Conservation (phyloP, 2,888 invertebrate species). For the Palloptera scutellata region DNA sequence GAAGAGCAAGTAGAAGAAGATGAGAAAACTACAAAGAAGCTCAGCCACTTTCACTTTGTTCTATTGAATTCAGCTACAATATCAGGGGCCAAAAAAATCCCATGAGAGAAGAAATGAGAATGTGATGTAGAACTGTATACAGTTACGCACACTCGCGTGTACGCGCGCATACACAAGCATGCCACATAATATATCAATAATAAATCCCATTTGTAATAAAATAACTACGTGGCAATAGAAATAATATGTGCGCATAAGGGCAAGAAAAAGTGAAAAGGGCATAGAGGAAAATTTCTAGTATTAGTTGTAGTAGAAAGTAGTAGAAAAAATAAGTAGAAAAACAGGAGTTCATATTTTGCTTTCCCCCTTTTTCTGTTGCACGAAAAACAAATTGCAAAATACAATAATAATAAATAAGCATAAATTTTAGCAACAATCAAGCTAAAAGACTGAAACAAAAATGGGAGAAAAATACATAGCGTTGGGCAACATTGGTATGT, state of each 20-base stretch:
- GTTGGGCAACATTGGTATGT: slow-evolving; percentile 2
- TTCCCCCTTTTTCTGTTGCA: not conserved
- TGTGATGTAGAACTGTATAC: not conserved
- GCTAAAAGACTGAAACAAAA: slow-evolving; percentile 22
- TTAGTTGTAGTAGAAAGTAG: no score
- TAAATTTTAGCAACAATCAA: slow-evolving; percentile 21
- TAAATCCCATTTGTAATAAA: slow-evolving; percentile 46
- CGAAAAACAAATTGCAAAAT: no score
- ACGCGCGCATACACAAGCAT: not conserved
- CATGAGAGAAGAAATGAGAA: no score
- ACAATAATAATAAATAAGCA: slow-evolving; percentile 15
- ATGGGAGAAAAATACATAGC: not conserved
- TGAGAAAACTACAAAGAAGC: no score
- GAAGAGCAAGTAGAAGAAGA: no score
- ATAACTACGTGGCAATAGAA: slow-evolving; percentile 22
- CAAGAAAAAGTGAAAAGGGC: not conserved
- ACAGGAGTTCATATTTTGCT: not conserved
- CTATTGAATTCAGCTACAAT: no score
- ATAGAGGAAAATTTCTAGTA: not conserved
- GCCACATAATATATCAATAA: slow-evolving; percentile 46
- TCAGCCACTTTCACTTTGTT: no score
- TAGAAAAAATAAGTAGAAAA: no score
- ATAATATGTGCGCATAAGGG: not conserved
- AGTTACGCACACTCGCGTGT: not conserved
- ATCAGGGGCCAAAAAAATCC: no score